Conservation (phyloP, 1,140 invertebrate species). For the Ptiloglossa arizonensis region DNA sequence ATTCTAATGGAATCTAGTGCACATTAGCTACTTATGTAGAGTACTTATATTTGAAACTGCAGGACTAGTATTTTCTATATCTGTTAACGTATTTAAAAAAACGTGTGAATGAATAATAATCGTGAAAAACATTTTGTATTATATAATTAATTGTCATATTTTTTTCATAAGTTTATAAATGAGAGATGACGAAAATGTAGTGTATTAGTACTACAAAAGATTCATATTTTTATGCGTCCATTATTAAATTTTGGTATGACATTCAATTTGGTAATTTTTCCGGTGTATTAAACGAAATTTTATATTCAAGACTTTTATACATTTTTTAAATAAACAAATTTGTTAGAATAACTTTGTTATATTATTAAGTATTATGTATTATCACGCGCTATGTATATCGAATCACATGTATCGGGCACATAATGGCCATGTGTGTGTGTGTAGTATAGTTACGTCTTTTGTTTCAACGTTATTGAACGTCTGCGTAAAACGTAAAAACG, state of each 20-base stretch:
- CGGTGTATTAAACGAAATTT: constrained; percentile 40
- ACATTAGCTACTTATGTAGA: constrained; percentile 49
- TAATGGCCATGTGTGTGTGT: constrained; percentile 5
- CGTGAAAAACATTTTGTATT: constrained; percentile 15
- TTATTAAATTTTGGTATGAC: constrained; percentile 18
- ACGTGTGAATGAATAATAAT: constrained; percentile 9
- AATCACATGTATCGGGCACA: background rate
- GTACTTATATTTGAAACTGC: constrained; percentile 45
- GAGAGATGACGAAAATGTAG: background rate
- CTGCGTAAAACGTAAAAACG: constrained; percentile 12
- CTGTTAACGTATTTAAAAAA: constrained; percentile 19
- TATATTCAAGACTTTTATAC: constrained; percentile 68
- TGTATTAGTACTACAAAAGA: constrained; percentile 3
- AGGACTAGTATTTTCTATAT: constrained; percentile 43
- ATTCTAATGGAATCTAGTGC: constrained; percentile 32
- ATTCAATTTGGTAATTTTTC: constrained; percentile 4
- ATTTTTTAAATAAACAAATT: constrained; percentile 73
- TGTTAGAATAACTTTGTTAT: constrained; percentile 53
- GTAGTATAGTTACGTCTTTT: constrained; percentile 34
- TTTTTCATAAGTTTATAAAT: constrained; percentile 26
- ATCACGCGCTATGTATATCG: background rate
- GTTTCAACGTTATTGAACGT: constrained; percentile 46
- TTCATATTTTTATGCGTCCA: constrained; percentile 20
- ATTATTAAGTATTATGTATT: constrained; percentile 18
- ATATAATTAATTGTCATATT: constrained; percentile 25